Conservation (phyloP, 2,113 vertebrate species). For the Chinchilla lanigera region DNA sequence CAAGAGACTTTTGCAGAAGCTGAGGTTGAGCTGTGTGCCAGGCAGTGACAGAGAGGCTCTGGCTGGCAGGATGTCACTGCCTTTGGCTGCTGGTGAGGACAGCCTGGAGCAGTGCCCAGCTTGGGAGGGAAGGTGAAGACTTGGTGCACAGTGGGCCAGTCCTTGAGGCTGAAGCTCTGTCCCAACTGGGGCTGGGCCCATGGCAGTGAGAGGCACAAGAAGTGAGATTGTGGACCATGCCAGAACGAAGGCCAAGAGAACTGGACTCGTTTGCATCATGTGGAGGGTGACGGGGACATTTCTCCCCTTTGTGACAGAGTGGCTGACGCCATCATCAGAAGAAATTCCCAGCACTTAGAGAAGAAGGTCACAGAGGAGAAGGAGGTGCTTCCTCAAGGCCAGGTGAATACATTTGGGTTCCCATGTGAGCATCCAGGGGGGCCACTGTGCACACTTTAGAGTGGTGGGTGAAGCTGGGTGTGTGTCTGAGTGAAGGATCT, state of each 20-base stretch:
- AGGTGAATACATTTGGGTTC: neutral
- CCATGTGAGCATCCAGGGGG: neutral
- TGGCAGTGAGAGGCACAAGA: neutral
- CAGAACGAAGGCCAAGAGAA: neutral
- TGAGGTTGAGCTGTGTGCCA: neutral
- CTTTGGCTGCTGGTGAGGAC: too few relatives aligned
- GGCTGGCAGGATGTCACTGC: neutral
- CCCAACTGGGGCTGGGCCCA: neutral
- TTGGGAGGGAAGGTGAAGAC: neutral
- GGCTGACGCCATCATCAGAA: neutral
- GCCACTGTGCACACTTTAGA: accelerated
- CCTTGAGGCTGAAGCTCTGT: accelerated
- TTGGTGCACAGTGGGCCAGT: accelerated
- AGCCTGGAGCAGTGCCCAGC: accelerated
- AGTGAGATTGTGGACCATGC: neutral
- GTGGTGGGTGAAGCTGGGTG: accelerated
- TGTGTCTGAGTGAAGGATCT: neutral
- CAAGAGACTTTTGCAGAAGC: neutral
- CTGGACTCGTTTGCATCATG: neutral
- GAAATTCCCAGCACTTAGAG: neutral
- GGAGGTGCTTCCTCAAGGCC: accelerated
- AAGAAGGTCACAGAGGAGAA: neutral
- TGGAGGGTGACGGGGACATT: neutral
- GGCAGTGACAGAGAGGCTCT: accelerated
- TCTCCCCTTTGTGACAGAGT: neutral